Evolutionary conservation across 2,113 vertebrate species (phyloP).

Genomic region (Nyctereutes procyonoides): DNA sequence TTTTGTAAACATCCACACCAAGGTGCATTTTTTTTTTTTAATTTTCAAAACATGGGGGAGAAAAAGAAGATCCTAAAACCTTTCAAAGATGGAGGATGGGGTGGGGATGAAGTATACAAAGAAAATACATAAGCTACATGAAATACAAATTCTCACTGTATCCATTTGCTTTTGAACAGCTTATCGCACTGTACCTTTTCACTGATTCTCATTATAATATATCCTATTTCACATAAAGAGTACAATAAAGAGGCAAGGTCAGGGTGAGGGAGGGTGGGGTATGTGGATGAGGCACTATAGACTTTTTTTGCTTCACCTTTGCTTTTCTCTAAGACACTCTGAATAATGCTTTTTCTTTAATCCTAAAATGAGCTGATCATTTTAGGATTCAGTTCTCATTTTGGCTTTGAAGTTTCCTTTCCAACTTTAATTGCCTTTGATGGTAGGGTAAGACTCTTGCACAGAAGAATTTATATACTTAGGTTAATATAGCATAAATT

Average conservation of each 20-base stretch:
- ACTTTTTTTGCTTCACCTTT: conserved; percentile 58
- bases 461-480: conserved; percentile 81
- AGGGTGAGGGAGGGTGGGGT: neutral
- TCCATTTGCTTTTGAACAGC: conserved; percentile 48
- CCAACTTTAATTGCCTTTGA: conserved; percentile 86
- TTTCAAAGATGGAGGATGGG: neutral
- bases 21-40: neutral
- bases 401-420: conserved; percentile 86
- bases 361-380: conserved; percentile 71
- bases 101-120: neutral
- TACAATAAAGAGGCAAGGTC: conserved; percentile 20
- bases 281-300: neutral
- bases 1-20: neutral
- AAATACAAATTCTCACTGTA: neutral
- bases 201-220: conserved; percentile 44
- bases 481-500: conserved; percentile 85
- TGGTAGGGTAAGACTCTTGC: conserved; percentile 78
- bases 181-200: neutral
- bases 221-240: neutral
- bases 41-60: neutral
- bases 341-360: conserved; percentile 75
- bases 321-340: conserved; percentile 45
- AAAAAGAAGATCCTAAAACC: neutral
- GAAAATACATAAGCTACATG: neutral
- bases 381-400: conserved; percentile 79